These are phyloP conservation scores for Nibea coibor DNA, from an alignment of 2,113 vertebrate genomes.

Conservation along the genomic window DNA sequence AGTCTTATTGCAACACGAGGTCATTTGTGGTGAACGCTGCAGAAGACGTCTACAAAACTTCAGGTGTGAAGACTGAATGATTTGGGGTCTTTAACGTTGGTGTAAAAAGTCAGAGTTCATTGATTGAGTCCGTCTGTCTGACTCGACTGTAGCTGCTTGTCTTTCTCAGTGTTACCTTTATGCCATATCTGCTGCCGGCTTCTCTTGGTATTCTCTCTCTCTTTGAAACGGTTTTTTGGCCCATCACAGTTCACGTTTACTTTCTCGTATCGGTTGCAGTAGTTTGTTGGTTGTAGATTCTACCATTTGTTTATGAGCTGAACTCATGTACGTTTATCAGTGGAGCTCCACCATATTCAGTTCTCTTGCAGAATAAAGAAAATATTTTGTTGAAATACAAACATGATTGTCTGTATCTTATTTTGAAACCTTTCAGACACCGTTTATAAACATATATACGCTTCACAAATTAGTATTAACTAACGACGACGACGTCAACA, in stretches of 20 bases:
- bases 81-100: not conserved
- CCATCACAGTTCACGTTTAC: conserved; percentile 55
- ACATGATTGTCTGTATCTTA: conserved; percentile 8
- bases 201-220: conserved; percentile 71
- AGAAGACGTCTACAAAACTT: too few species aligned
- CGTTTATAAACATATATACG: too few species aligned
- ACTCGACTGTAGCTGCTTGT: conserved; percentile 16
- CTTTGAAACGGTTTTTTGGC: conserved; percentile 59
- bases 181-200: conserved; percentile 37
- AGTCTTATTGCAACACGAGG: too few species aligned
- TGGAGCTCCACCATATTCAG: conserved; percentile 78
- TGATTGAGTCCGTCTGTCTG: not conserved
- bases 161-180: conserved; percentile 74
- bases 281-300: conserved; percentile 79
- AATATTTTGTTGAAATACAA: conserved; percentile 84
- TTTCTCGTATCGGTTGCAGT: conserved; percentile 79
- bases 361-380: conserved; percentile 82
- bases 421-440: not conserved
- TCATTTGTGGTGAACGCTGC: too few species aligned
- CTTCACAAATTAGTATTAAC: too few species aligned
- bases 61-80: not conserved
- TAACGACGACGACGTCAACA: too few species aligned
- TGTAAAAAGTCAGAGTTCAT: not conserved
- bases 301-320: conserved; percentile 78
- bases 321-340: conserved; percentile 78